Evolutionary conservation across 2,888 invertebrate species (phyloP), one percentile per base, ranked within the genome.

Genomic region (Apomyelois bistriatella): DNA sequence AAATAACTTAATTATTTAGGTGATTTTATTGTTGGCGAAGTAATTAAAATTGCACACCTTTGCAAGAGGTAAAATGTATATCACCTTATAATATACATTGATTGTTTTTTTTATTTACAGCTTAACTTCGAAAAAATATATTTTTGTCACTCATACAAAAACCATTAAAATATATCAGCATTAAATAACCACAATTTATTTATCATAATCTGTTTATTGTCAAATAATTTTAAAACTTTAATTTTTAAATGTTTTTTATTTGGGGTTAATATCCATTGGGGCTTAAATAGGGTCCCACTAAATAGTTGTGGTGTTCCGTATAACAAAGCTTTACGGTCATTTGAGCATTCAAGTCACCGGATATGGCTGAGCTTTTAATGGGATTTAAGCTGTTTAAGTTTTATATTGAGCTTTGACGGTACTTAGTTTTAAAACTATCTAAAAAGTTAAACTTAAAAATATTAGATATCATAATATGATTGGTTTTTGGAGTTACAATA

Each of bases 311-410:
- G 52, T 52, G 36, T 43, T 36, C 43, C 37, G 52, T 43, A 37
- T 52, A 17, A 36, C 36, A 50, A 50, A 50, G 40, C 49, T 50
- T 38, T n/a, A 12, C 16, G 36, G 38, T 38, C 30, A 42, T 49
- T 37, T 10, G 17, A 48, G 48, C 38, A 38, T 49, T 28, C 3
- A 30, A 30, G 9, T 28, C 5, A 10, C 50, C 50, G 52, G 52
- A 52, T 43, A 43, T 13, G 36, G 43, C 22, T 36, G 22, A 13
- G 10, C 13, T 46, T 52, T 43, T 52, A 52, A 52, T 52, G n/a
- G 22, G 43, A 52, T 37, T 37, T 22, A 22, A 52, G 42, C 16
- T 51, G 56, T 60, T 53, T 56, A 42, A 55, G 7, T 32, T 32
- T 32, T 8, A 6, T 32, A 8, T 10, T 32, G 3, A 32, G 32